A percentile compares a stretch with the other conserved stretches of the same genome.
Evolutionary conservation across 1,140 invertebrate genomes (phyloP).

Genomic region (Lepidurus packardi): DNA sequence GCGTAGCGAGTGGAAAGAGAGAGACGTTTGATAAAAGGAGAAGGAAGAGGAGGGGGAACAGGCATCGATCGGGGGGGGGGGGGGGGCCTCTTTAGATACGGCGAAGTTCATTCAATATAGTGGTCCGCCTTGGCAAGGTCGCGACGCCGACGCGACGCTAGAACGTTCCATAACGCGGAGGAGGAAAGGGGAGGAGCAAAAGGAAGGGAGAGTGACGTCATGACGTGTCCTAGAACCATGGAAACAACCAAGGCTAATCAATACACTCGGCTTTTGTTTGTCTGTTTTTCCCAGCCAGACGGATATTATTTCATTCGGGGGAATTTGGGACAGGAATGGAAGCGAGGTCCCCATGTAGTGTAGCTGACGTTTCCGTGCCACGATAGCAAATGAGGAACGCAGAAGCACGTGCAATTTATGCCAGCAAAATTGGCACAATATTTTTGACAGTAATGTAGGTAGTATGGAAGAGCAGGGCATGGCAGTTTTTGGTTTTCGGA

Average conservation of each 20-base stretch:
- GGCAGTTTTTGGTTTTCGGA: no score
- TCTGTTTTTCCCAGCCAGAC: background rate
- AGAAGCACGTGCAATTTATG: no score
- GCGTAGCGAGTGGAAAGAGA: background rate
- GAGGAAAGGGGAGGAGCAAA: background rate
- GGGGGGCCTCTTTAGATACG: background rate
- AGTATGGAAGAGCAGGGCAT: no score
- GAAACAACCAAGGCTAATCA: constrained; percentile 11
- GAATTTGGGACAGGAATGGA: background rate
- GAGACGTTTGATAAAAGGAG: background rate
- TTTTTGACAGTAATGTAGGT: no score
- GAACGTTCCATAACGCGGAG: background rate
- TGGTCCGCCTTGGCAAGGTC: background rate
- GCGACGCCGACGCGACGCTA: background rate
- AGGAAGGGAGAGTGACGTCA: background rate
- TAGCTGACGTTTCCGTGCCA: no score
- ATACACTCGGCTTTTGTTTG: background rate
- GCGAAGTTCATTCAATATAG: background rate
- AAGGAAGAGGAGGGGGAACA: background rate
- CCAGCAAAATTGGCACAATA: no score
- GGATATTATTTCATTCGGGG: background rate
- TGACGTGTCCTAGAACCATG: background rate
- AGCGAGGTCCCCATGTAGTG: no score
- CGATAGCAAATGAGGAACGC: no score
- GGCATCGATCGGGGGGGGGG: background rate